Base-by-base conservation (phyloP, 2,113 vertebrate species). In the Coptodon rendalli region DNA sequence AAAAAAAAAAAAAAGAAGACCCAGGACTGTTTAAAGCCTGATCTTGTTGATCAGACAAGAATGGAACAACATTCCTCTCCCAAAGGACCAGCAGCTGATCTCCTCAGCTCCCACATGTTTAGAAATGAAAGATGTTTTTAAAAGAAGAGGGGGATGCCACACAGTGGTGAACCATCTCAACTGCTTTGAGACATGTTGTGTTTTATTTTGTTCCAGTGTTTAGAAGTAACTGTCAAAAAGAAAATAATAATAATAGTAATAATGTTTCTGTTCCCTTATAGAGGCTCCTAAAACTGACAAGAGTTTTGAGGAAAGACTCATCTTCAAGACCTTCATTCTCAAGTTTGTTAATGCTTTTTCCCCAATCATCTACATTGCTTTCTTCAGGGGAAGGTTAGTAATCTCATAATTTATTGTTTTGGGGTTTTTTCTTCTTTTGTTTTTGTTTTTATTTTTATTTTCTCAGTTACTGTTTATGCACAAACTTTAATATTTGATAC, bases 271-370 rank as follows among this genome's bases (percentile, higher is more conserved):
- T 85, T 38, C 7, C 43, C 36, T 85, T 89, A 91, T 94, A 99
- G 99, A 99, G 97, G 98, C 98, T 45, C 99, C 99, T 27, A 99
- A 99, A 96, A 99, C 98, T 0, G 99, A 99, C 95, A 98, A 99
- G 95, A 99, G 96, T 91, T 99, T 99, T 1, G 99, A 99, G 92
- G 98, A 99, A 78, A 85, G 98, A 52, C 95, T 99, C 53, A 99
- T 99, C 88, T 99, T 99, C 95, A 99, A 99, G 95, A 98, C 98
- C 7, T 99, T 99, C 91, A 97, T 99, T 89, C 97, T 99, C 66
- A 99, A 99, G 95, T 99, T 99, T 76, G 97, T 99, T 73, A 99
- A 99, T 1, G 98, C 98, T 31, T 99, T 99, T 93, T 98, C 98
- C 0, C 98, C 98, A 14, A 99, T 99, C 95, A 99, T 99, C 90